Conservation (phyloP, 2,797 vertebrate genomes). For the Coilia nasus region DNA sequence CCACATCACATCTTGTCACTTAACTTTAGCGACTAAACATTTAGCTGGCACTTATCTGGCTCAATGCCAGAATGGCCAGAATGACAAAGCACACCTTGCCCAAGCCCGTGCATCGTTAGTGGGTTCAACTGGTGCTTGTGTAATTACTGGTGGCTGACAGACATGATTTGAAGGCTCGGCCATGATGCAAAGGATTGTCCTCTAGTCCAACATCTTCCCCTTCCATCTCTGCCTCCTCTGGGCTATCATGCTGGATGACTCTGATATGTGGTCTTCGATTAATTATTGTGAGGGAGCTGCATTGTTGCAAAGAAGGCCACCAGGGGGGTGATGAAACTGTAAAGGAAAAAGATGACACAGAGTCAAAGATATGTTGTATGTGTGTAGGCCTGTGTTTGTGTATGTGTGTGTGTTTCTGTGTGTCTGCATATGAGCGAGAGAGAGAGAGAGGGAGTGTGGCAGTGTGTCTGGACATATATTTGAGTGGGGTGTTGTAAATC, state of each 20-base stretch:
- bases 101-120: not conserved
- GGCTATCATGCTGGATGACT: conserved; percentile 54
- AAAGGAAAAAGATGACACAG: not conserved
- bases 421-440: not conserved
- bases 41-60: not conserved
- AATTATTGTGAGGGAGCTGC: conserved; percentile 56
- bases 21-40: not conserved
- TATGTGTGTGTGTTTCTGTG: not conserved
- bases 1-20: not conserved
- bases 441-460: not conserved
- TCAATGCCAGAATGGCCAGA: not conserved
- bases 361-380: not conserved
- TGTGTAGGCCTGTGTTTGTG: not conserved
- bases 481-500: not conserved
- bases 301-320: conserved; percentile 51
- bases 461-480: not conserved
- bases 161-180: not conserved
- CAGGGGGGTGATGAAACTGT: not conserved
- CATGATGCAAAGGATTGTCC: not conserved
- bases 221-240: not conserved
- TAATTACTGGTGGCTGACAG: not conserved
- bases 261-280: conserved; percentile 69
- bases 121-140: not conserved
- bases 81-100: not conserved
- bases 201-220: not conserved